Conservation (phyloP, 2,113 vertebrate genomes). For the Cololabis saira region DNA sequence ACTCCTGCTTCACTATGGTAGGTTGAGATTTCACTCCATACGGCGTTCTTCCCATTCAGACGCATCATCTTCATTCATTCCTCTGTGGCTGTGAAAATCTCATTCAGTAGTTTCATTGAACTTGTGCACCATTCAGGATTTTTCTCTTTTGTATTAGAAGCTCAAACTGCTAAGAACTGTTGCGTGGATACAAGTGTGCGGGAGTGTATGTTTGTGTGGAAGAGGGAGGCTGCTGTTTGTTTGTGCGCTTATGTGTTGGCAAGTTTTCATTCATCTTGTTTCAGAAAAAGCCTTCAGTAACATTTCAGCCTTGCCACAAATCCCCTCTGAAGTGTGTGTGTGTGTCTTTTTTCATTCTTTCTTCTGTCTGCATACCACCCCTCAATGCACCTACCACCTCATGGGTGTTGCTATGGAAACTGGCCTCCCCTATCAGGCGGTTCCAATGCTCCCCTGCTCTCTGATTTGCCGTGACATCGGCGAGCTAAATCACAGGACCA, state of each 20-base stretch:
- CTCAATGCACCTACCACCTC: not conserved
- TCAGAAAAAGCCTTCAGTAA: constrained; percentile 21
- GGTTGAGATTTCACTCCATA: constrained; percentile 10
- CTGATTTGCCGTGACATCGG: constrained; percentile 68
- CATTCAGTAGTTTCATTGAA: constrained; percentile 62
- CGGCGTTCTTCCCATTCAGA: constrained; percentile 52
- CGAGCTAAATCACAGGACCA: constrained; percentile 64
- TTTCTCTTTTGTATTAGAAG: constrained; percentile 59
- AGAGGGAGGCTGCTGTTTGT: constrained; percentile 14
- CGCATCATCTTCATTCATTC: constrained; percentile 56
- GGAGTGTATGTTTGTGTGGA: constrained; percentile 23
- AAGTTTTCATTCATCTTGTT: constrained; percentile 29
- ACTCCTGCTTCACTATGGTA: constrained; percentile 22
- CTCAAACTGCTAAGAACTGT: constrained; percentile 55
- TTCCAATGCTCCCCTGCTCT: constrained; percentile 44
- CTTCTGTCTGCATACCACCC: constrained; percentile 19
- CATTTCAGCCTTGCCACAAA: constrained; percentile 22
- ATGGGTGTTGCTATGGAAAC: constrained; percentile 76
- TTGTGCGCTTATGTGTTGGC: not conserved
- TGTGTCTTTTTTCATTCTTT: constrained; percentile 13
- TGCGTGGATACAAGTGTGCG: constrained; percentile 64
- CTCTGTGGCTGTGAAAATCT: constrained; percentile 48
- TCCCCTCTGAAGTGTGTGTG: constrained; percentile 28
- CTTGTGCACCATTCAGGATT: constrained; percentile 60
- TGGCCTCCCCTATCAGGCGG: constrained; percentile 71